Percentiles rank a stretch among this genome's conserved stretches.
Evolutionary conservation across 2,888 invertebrate species (phyloP).

Genomic region (Baronia brevicornis): DNA sequence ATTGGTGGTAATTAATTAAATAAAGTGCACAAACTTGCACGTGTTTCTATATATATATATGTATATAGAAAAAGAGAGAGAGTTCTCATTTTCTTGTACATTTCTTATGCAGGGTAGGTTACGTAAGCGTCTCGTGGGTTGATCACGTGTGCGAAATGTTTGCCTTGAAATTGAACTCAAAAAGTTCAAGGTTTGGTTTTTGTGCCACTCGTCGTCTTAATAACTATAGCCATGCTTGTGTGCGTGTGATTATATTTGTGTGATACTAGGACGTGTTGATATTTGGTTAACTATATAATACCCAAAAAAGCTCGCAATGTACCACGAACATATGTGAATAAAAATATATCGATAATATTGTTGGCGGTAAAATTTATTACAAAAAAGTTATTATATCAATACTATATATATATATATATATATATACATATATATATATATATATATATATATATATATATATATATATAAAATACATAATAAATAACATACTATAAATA

Average conservation of each 20-base stretch:
- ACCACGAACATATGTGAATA: background rate
- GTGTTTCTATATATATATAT: too few species aligned
- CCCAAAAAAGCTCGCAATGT: constrained; percentile 10
- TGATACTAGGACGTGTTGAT: constrained; percentile 17
- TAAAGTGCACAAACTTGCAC: too few species aligned
- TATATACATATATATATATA: constrained; percentile 15
- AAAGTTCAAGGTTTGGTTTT: constrained; percentile 72
- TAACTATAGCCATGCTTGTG: constrained; percentile 39
- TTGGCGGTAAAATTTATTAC: too few species aligned
- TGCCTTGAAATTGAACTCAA: constrained; percentile 67
- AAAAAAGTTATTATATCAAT: constrained; percentile 10
- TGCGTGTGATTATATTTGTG: constrained; percentile 18
- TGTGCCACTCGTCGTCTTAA: constrained; percentile 44
- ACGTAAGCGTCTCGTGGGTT: constrained; percentile 53
- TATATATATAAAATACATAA: too few species aligned
- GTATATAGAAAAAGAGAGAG: too few species aligned
- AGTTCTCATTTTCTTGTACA: too few species aligned
- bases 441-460: constrained; percentile 8
- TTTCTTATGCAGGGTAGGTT: constrained; percentile 31
- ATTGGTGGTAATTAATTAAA: constrained; percentile 9
- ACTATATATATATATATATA: constrained; percentile 15
- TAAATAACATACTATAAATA: too few species aligned
- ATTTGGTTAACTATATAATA: constrained; percentile 18
- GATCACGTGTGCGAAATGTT: constrained; percentile 50
- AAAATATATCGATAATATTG: background rate